Evolutionary conservation across 2,113 vertebrate genomes (phyloP).

Genomic region (Amphiprion percula): DNA sequence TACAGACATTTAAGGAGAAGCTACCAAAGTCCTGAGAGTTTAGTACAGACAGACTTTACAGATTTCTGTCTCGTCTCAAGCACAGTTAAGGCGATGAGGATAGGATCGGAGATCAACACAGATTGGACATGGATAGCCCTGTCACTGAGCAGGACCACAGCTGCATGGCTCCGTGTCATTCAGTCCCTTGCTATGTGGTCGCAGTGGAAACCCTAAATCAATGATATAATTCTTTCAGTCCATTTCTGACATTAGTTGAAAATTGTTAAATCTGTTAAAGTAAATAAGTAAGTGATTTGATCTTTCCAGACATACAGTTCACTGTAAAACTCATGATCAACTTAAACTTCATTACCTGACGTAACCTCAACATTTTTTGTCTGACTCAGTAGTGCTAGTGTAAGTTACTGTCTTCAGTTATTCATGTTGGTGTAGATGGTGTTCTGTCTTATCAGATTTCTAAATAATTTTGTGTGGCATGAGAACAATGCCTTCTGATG

Average conservation of each 20-base stretch:
- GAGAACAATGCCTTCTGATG: constrained; percentile 21
- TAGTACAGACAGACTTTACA: too few species aligned
- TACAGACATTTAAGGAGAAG: neutral
- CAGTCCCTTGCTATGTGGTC: neutral
- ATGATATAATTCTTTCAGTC: neutral
- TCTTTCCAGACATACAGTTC: neutral
- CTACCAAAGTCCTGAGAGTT: neutral
- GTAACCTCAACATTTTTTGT: constrained; percentile 6
- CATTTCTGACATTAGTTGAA: neutral
- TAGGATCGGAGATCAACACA: too few species aligned
- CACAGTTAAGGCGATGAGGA: too few species aligned
- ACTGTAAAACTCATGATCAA: neutral
- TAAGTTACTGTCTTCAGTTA: constrained; percentile 50
- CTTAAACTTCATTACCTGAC: neutral
- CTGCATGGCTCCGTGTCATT: neutral
- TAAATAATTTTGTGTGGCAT: constrained; percentile 11
- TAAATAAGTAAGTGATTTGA: neutral
- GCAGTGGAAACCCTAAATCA: neutral
- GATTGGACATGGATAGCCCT: too few species aligned
- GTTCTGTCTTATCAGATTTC: constrained; percentile 56
- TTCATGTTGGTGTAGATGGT: constrained; percentile 40
- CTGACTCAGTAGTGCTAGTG: constrained; percentile 1
- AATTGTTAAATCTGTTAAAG: neutral
- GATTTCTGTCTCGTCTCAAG: too few species aligned
- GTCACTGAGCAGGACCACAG: too few species aligned